A percentile compares a stretch with the other conserved stretches of the same genome.
Evolutionary conservation across 2,113 vertebrate genomes (phyloP).

Genomic region (Catharus minimus): DNA sequence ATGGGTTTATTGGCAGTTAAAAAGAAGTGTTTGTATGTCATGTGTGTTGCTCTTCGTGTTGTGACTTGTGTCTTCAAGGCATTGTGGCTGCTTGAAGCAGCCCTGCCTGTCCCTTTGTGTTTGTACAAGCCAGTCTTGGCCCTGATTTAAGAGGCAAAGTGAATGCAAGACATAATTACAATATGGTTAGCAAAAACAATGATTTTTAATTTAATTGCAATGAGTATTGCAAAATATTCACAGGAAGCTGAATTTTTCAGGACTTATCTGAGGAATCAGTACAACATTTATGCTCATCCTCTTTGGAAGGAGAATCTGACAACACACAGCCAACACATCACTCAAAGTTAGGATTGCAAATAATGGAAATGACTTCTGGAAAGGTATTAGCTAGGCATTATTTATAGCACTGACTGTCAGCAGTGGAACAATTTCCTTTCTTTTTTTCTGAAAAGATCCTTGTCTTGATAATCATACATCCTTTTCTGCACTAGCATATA

Average conservation of each 20-base stretch:
- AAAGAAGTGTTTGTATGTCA: neutral
- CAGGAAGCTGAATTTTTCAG: neutral
- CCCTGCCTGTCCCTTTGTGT: neutral
- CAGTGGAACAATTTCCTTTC: neutral
- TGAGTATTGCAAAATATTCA: neutral
- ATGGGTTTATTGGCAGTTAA: neutral
- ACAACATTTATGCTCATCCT: neutral
- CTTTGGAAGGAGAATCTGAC: neutral
- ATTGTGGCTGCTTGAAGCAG: neutral
- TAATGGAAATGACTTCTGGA: conserved; percentile 24
- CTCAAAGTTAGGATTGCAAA: neutral
- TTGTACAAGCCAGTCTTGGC: neutral
- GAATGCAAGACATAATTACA: neutral
- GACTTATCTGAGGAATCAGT: neutral
- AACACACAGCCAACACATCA: neutral
- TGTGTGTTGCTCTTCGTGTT: neutral
- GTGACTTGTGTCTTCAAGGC: neutral
- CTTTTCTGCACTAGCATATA: conserved; percentile 3
- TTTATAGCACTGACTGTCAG: conserved; percentile 4
- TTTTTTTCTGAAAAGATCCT: conserved; percentile 17
- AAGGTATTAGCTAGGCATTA: neutral
- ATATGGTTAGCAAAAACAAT: neutral
- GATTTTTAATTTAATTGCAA: neutral
- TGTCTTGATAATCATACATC: conserved; percentile 32
- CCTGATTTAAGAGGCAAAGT: neutral